Conservation (phyloP, 2,888 invertebrate genomes). For the Suillia variegata region DNA sequence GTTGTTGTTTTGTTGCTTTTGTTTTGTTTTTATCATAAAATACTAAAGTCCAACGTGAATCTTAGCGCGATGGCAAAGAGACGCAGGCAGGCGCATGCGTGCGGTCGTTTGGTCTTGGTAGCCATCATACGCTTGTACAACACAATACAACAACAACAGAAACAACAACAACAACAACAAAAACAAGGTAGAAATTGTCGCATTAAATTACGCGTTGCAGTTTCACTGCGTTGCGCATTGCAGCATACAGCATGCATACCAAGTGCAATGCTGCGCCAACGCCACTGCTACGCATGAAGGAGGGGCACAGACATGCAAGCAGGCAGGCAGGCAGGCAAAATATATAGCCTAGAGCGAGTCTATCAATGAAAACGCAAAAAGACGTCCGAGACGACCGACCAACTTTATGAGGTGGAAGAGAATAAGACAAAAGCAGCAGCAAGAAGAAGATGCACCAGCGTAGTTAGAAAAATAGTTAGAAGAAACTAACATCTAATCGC, state of each 20-base stretch:
- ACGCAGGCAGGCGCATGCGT: constrained; percentile 16
- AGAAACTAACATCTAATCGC: not conserved
- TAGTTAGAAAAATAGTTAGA: no score
- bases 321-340: not conserved
- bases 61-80: no score
- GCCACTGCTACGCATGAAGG: not conserved
- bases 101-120: constrained; percentile 9
- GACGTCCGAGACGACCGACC: not conserved
- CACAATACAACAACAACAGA: no score
- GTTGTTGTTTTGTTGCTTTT: not conserved
- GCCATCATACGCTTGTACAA: not conserved
- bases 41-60: not conserved
- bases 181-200: constrained; percentile 45
- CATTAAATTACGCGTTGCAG: constrained; percentile 48
- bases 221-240: constrained; percentile 28
- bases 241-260: not conserved
- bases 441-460: no score
- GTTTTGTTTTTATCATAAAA: not conserved
- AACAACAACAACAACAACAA: no score
- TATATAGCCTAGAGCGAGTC: constrained; percentile 12
- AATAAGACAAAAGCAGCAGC: no score
- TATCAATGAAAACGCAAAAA: constrained; percentile 15
- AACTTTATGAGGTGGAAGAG: no score
- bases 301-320: not conserved
- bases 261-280: no score